A percentile compares a stretch with the other conserved stretches of the same genome.
Conservation (phyloP, 2,797 vertebrate species). For the Pseudomugil gertrudae region DNA sequence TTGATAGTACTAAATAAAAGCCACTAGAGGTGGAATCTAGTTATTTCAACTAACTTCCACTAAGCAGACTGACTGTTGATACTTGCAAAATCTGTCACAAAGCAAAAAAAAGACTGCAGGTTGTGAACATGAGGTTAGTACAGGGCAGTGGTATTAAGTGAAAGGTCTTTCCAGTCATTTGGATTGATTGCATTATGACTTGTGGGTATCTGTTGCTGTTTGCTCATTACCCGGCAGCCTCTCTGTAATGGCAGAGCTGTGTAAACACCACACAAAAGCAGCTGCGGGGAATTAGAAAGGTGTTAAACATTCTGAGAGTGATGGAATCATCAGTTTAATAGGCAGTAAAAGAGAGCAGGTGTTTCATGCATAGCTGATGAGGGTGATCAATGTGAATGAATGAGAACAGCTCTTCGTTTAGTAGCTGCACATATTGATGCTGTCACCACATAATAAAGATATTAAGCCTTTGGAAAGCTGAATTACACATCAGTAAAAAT, state of each 20-base stretch:
- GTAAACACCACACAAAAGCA: constrained; percentile 29
- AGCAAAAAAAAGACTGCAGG: not conserved
- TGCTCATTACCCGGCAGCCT: constrained; percentile 40
- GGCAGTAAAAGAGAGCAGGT: constrained; percentile 59
- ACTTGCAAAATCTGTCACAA: not conserved
- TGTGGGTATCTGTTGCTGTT: constrained; percentile 16
- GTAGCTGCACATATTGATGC: constrained; percentile 30
- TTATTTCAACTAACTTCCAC: not conserved
- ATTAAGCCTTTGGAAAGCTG: not conserved
- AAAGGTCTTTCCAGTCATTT: constrained; percentile 23
- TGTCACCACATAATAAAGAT: constrained; percentile 16
- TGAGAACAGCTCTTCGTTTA: constrained; percentile 39
- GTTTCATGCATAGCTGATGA: constrained; percentile 72
- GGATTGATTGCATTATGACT: constrained; percentile 27
- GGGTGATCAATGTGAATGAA: constrained; percentile 60
- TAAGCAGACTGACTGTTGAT: not conserved
- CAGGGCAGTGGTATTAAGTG: not conserved
- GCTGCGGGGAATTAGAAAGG: constrained; percentile 41
- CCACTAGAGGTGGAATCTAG: not conserved
- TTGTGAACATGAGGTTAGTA: not conserved
- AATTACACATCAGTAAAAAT: not conserved
- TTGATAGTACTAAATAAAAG: not conserved
- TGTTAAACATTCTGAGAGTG: constrained; percentile 54
- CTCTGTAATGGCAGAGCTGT: constrained; percentile 21
- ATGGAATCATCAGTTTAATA: constrained; percentile 47